Base-by-base conservation (phyloP, 2,888 invertebrate species). In the Euspilapteryx auroguttella region DNA sequence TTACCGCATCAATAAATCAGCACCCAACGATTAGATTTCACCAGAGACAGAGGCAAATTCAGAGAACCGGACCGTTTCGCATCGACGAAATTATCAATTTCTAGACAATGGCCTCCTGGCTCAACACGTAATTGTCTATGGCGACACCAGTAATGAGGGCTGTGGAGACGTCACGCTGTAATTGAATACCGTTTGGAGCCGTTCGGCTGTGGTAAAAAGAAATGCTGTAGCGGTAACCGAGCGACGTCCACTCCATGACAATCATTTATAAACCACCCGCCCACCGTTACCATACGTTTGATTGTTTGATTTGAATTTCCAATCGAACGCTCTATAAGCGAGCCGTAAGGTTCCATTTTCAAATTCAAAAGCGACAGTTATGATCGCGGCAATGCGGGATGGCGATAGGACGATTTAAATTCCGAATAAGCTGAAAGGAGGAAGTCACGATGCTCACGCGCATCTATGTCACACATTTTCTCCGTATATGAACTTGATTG, bases 391-490 rank as follows among this genome's bases (percentile, higher is more conserved):
- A 25, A 13, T 13, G 41, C 49, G 55, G 62, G 65, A 64, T 63
- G 55, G 61, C 49, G 52, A 62, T 63, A 52, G 62, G 61, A 54
- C 61, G 54, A 68, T 73, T 73, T 66, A 71, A 71, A 73, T 73
- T 73, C 71, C 56, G 69, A 55, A 66, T 65, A 65, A 66, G 73
- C 61, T 57, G 69, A 71, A 69, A 69, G 64, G 66, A 71, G 73
- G 73, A 73, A 73, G 73, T 71, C 69, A 64, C 65, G 66, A 35
- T 30, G 32, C 36, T 50, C 49, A 48, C 49, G 42, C 49, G 52
- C 62, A 62, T 68, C 61, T 69, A 65, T 68, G 65, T 57, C 61
- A 69, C 65, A 66, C 62, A 59, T 69, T 68, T 65, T 73, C 73
- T 71, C 69, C 59, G 61, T 61, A 58, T 53, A 46, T 62, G 65